These are phyloP conservation scores for Microtus pennsylvanicus DNA, from an alignment of 2,113 vertebrate genomes.

Conservation along the genomic window DNA sequence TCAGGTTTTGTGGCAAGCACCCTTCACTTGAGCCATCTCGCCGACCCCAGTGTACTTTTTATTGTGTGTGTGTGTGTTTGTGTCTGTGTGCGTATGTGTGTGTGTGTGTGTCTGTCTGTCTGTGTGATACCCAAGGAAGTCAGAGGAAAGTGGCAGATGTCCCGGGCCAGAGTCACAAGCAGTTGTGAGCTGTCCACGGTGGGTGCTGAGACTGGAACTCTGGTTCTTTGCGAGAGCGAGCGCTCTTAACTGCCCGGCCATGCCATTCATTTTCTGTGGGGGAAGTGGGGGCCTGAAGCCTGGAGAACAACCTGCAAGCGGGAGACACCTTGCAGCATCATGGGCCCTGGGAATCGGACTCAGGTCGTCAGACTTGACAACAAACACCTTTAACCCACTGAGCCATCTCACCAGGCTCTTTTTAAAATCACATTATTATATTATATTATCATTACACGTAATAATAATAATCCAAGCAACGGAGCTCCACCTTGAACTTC, in stretches of 20 bases:
- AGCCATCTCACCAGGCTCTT: not conserved
- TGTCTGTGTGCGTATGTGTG: not conserved
- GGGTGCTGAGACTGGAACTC: not conserved
- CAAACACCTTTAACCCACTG: not conserved
- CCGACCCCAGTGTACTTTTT: not conserved
- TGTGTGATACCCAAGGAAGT: not conserved
- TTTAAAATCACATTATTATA: not conserved
- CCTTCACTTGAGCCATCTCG: not conserved
- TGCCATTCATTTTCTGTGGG: not conserved
- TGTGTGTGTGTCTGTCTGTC: not conserved
- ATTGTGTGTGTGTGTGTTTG: not conserved
- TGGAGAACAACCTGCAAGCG: not conserved
- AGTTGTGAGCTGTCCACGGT: no score
- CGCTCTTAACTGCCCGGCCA: not conserved
- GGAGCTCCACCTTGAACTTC: not conserved
- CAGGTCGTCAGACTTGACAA: not conserved
- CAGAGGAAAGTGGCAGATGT: not conserved
- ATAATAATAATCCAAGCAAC: no score
- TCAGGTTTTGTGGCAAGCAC: not conserved
- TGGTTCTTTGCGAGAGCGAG: not conserved
- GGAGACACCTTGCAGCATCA: not conserved
- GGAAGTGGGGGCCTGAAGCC: not conserved
- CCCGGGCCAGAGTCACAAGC: not conserved
- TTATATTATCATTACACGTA: no score
- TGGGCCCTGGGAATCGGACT: not conserved